phyloP scores from a whole-genome alignment of 1,140 invertebrate species.

The Globodera ellingtonae region DNA sequence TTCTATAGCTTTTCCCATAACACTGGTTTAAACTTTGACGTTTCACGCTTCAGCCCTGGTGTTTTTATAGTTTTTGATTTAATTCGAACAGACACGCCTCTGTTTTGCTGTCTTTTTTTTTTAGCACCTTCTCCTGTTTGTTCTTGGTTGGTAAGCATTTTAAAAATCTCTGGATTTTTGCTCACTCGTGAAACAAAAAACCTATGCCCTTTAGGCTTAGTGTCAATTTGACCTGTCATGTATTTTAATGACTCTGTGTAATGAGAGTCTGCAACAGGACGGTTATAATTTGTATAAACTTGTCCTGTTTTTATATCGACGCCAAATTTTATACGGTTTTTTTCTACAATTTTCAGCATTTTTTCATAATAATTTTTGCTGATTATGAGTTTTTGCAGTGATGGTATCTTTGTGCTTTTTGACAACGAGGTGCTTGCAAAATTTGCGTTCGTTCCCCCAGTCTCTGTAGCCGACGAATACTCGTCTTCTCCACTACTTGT shows the following conservation, averaged over 20 bases:
- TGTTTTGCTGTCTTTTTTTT: not conserved
- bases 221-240: not conserved
- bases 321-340: not conserved
- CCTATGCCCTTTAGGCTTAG: not conserved
- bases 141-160: not conserved
- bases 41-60: not conserved
- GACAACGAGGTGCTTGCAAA: too few species aligned
- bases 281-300: not conserved
- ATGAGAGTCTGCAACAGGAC: not conserved
- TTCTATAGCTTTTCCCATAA: constrained; percentile 27
- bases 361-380: not conserved
- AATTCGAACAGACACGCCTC: not conserved
- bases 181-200: not conserved
- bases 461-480: too few species aligned
- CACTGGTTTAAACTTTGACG: not conserved
- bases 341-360: not conserved
- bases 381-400: not conserved
- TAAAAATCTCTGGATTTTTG: not conserved
- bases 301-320: not conserved
- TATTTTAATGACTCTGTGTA: constrained; percentile 6
- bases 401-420: not conserved
- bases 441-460: not conserved
- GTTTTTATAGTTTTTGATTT: constrained; percentile 8
- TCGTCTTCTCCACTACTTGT: too few species aligned
- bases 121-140: not conserved